Base-by-base conservation (phyloP, 2,888 invertebrate species). In the Aporophyla nigra region DNA sequence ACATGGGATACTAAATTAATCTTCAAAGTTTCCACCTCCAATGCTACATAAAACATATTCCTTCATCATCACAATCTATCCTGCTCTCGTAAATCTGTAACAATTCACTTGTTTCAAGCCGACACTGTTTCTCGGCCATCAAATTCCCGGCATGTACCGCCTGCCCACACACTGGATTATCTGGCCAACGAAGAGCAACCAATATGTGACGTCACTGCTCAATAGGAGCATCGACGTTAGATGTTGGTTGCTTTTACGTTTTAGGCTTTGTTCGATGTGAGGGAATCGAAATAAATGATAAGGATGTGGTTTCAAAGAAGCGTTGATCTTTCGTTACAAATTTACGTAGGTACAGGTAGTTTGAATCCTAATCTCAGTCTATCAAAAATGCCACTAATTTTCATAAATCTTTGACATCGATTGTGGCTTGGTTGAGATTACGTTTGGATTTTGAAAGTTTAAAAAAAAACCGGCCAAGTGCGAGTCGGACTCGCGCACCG, bases 141-240 rank as follows among this genome's bases (percentile, higher is more conserved):
- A 43, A 69, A 76, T 63, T 62, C 21, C 49, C 56, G 14, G 49
- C 62, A n/a, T 43, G 54, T 67, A 49, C 40, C 19, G 51, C 40
- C 62, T 16, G 49, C 40, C 68, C 51, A 53, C 69, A 63, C 51
- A 24, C 19, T 14, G 33, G 74, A 74, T 65, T 76, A 74, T 76
- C 51, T 53, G 33, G 51, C 51, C 51, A 5, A n/a, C 49, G 40
- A 24, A 33, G 40, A 73, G 19, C 51, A 58, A 27, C 63, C 51
- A 43, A 51, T 59, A 65, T 74, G 12, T 33, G 51, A 74, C 51
- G 27, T 63, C 51, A 33, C 51, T 62, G 49, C 9, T 43, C 9
- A 21, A 66, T 33, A 51, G 49, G 6, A 46, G 46, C 1, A 21
- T 21, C 21, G 66, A 66, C 51, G 16, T 51, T 16, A 51, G 9